Percentiles rank a stretch among this genome's conserved stretches.
phyloP scores from a whole-genome alignment of 2,113 vertebrate species.

The Symphodus melops region DNA sequence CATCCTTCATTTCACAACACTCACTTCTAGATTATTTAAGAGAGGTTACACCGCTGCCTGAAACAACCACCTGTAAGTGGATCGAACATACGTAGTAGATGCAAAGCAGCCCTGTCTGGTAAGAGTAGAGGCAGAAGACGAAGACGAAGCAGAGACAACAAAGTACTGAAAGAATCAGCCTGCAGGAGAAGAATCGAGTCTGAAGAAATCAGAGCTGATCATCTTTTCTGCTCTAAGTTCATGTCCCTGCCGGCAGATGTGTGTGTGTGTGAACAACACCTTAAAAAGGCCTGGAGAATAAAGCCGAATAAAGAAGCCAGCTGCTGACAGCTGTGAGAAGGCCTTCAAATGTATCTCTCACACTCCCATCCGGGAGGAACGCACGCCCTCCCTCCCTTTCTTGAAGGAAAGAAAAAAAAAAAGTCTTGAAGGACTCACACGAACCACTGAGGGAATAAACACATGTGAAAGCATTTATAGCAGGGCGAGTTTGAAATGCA shows the following conservation, averaged over 20 bases:
- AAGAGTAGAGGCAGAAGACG: not conserved
- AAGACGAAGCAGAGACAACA: conserved; percentile 4
- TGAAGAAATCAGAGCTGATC: conserved; percentile 11
- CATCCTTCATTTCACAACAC: no score
- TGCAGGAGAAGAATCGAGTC: not conserved
- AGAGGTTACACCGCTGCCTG: no score
- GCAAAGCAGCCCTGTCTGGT: not conserved
- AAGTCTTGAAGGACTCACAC: conserved; percentile 24
- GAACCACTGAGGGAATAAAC: conserved; percentile 6
- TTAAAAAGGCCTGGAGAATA: conserved; percentile 16
- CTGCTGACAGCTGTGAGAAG: conserved; percentile 31
- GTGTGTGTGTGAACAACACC: conserved; percentile 8
- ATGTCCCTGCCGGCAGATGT: conserved; percentile 6
- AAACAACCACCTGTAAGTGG: no score
- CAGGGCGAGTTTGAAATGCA: not conserved
- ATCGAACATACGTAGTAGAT: no score
- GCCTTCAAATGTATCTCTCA: conserved; percentile 9
- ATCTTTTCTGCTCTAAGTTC: not conserved
- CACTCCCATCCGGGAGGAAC: conserved; percentile 22
- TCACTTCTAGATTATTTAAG: no score
- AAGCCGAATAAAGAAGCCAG: conserved; percentile 36
- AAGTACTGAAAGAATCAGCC: not conserved
- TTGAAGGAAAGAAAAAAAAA: not conserved
- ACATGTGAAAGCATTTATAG: conserved; percentile 21
- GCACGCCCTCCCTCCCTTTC: not conserved